Conservation (phyloP, 1,140 invertebrate species). For the Conus betulinus region DNA sequence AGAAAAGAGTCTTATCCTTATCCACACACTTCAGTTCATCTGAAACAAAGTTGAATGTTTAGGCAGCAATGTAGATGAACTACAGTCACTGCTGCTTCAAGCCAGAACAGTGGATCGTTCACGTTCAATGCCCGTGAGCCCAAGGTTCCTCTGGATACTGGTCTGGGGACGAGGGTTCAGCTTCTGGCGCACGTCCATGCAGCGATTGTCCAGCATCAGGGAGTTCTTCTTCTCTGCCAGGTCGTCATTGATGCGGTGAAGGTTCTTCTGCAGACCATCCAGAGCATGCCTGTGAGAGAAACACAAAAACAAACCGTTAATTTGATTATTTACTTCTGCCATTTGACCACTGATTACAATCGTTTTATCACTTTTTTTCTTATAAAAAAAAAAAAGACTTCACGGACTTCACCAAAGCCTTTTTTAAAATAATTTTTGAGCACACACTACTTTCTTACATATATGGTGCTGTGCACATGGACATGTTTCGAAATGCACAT, state of each 20-base stretch:
- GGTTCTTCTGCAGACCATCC: slow-evolving; percentile 74
- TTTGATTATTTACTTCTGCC: too few relatives aligned
- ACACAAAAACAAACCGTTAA: too few relatives aligned
- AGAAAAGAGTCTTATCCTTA: neutral
- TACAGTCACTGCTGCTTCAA: slow-evolving; percentile 45
- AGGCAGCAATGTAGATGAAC: neutral
- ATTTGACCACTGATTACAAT: too few relatives aligned
- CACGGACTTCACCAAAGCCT: too few relatives aligned
- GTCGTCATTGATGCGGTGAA: slow-evolving; percentile 75
- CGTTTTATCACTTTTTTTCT: too few relatives aligned
- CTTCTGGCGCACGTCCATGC: slow-evolving; percentile 72
- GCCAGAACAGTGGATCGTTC: slow-evolving; percentile 68
- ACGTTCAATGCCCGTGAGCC: slow-evolving; percentile 71
- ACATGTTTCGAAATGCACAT: too few relatives aligned
- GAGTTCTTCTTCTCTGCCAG: slow-evolving; percentile 74
- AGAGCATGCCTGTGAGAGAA: slow-evolving; percentile 70
- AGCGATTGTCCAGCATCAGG: slow-evolving; percentile 74
- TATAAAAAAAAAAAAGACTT: too few relatives aligned
- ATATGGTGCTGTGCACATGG: too few relatives aligned
- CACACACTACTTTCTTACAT: too few relatives aligned
- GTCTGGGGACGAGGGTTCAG: slow-evolving; percentile 68
- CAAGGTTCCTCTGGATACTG: slow-evolving; percentile 69
- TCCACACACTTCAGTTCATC: neutral
- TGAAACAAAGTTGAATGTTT: neutral
- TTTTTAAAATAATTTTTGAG: too few relatives aligned